These are phyloP conservation scores for Agrotis clavis DNA, from an alignment of 2,888 invertebrate species.

Conservation along the genomic window DNA sequence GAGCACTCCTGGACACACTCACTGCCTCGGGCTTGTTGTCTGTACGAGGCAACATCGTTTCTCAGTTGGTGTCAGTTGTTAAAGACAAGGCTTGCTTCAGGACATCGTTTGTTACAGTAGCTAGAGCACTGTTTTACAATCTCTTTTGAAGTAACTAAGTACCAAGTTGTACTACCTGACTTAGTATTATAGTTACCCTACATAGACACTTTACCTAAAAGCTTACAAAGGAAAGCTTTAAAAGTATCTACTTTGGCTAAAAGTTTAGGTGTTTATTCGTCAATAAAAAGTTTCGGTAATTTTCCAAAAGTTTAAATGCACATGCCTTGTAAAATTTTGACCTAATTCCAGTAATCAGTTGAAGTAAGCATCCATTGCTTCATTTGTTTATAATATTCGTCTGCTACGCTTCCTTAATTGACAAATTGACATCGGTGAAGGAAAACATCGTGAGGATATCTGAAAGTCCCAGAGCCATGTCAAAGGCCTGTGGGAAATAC, in stretches of 20 bases:
- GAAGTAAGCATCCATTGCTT: no score
- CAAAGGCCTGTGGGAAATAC: no score
- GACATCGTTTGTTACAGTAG: background rate
- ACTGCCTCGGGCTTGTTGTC: slow-evolving; percentile 6
- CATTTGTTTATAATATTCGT: no score
- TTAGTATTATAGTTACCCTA: no score
- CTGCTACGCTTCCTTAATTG: no score
- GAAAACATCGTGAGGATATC: no score
- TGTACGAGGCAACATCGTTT: background rate
- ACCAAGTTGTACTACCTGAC: background rate
- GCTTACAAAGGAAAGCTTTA: no score
- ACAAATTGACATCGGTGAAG: no score
- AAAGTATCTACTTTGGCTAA: background rate
- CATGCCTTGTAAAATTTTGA: no score
- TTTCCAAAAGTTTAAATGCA: background rate
- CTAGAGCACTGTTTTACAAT: background rate
- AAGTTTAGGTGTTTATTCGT: background rate
- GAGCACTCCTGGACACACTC: background rate
- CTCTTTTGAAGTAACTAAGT: background rate
- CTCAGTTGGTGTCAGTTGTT: background rate
- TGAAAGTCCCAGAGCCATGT: no score
- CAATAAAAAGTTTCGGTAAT: background rate
- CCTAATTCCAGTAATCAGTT: no score
- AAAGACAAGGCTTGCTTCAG: slow-evolving; percentile 9
- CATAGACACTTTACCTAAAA: no score